Percentiles rank a stretch among this genome's conserved stretches.
phyloP scores from a whole-genome alignment of 2,113 vertebrate genomes.

The Aphelocoma coerulescens region DNA sequence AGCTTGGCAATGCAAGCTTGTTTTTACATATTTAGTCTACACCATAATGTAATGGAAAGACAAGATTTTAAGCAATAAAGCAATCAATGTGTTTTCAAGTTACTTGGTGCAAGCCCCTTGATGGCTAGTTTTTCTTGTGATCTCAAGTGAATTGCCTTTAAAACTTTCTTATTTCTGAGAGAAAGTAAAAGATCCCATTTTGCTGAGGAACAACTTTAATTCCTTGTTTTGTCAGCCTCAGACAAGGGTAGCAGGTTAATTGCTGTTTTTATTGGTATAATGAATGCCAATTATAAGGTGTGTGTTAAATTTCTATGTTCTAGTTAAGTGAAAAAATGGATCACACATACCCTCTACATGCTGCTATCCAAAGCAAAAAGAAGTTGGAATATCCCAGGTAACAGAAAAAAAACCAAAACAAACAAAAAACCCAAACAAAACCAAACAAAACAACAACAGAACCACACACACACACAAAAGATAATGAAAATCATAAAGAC shows the following conservation, averaged over 20 bases:
- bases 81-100: not conserved
- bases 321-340: not conserved
- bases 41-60: not conserved
- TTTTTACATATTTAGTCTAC: not conserved
- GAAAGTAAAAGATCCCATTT: not conserved
- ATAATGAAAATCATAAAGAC: not conserved
- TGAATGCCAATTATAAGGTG: not conserved
- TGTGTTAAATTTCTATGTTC: not conserved
- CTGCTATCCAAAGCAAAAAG: not conserved
- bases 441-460: not conserved
- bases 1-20: not conserved
- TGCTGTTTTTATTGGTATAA: constrained; percentile 22
- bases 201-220: not conserved
- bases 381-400: not conserved
- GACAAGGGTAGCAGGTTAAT: constrained; percentile 40
- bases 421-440: not conserved
- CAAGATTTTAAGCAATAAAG: not conserved
- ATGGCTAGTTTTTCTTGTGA: not conserved
- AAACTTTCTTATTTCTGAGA: not conserved
- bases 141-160: not conserved
- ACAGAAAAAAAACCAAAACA: not conserved
- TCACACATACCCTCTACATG: not conserved
- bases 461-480: not conserved
- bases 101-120: not conserved
- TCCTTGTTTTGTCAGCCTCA: constrained; percentile 7